Conservation (phyloP, 2,113 vertebrate genomes). For the Abramis brama region DNA sequence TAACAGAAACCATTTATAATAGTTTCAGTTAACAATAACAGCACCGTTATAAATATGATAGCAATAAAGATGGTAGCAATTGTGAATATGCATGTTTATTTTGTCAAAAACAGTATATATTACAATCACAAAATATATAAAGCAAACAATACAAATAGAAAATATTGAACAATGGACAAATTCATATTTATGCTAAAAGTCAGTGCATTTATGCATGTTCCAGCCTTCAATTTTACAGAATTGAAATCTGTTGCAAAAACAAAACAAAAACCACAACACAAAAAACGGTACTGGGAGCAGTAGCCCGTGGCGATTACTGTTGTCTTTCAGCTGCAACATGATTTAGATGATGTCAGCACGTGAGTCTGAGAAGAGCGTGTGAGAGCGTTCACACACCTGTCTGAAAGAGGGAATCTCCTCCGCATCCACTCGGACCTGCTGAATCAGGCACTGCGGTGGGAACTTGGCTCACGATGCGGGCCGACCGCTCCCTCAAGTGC, state of each 20-base stretch:
- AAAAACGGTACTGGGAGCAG: background rate
- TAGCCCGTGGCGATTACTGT: background rate
- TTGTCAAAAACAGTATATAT: constrained; percentile 41
- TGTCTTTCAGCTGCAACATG: constrained; percentile 4
- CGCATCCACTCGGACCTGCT: constrained; percentile 40
- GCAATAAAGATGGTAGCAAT: background rate
- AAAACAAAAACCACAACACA: constrained; percentile 2
- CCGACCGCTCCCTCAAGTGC: constrained; percentile 48
- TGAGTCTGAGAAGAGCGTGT: constrained; percentile 35
- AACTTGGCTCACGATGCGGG: constrained; percentile 25
- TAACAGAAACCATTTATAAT: background rate
- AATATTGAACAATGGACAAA: constrained; percentile 36
- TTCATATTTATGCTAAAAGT: constrained; percentile 11
- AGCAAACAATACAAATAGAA: constrained; percentile 15
- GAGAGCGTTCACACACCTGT: constrained; percentile 39
- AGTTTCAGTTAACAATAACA: background rate
- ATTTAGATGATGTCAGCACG: constrained; percentile 35
- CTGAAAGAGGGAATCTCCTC: background rate
- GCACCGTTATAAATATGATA: background rate
- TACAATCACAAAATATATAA: constrained; percentile 37
- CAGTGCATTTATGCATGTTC: constrained; percentile 24
- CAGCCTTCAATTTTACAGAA: background rate
- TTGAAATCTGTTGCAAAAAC: constrained; percentile 21
- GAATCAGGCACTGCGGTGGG: constrained; percentile 49
- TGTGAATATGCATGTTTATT: constrained; percentile 22